Evolutionary conservation across 2,113 vertebrate genomes (phyloP).

Genomic region (Syngnathus floridae): DNA sequence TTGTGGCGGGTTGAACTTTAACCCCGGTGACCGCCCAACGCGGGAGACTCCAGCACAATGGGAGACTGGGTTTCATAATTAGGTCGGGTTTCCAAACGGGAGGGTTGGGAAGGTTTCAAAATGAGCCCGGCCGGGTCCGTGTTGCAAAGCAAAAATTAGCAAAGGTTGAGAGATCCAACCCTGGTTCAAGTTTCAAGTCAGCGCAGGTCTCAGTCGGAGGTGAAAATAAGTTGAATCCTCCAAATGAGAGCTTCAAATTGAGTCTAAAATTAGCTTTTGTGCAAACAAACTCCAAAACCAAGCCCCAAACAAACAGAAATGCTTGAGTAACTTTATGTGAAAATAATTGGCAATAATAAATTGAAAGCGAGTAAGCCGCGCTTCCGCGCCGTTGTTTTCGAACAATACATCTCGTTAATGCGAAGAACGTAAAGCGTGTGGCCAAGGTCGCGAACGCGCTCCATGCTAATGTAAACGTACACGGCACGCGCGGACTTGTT

Average conservation of each 20-base stretch:
- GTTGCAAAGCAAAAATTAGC: too few relatives aligned
- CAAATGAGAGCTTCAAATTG: not conserved
- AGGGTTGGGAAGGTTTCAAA: not conserved
- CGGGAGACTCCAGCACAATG: conserved; percentile 38
- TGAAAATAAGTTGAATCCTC: not conserved
- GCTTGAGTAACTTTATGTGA: not conserved
- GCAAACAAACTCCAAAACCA: not conserved
- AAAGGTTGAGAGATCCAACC: too few relatives aligned
- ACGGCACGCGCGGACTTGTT: not conserved
- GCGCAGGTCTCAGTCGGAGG: not conserved
- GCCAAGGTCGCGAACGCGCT: not conserved
- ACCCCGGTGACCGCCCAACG: conserved; percentile 63
- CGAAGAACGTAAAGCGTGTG: not conserved
- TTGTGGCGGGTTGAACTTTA: conserved; percentile 81
- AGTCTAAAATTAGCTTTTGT: not conserved
- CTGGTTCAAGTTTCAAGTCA: not conserved
- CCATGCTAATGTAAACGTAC: not conserved
- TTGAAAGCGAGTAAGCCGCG: not conserved
- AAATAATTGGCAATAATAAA: conserved; percentile 1
- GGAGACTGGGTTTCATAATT: conserved; percentile 13
- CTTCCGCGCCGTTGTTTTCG: not conserved
- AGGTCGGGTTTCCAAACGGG: too few relatives aligned
- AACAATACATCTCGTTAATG: not conserved
- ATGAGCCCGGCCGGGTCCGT: too few relatives aligned
- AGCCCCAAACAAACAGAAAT: not conserved